Base-by-base conservation (phyloP, 2,113 vertebrate genomes). In the Plecotus auritus region DNA sequence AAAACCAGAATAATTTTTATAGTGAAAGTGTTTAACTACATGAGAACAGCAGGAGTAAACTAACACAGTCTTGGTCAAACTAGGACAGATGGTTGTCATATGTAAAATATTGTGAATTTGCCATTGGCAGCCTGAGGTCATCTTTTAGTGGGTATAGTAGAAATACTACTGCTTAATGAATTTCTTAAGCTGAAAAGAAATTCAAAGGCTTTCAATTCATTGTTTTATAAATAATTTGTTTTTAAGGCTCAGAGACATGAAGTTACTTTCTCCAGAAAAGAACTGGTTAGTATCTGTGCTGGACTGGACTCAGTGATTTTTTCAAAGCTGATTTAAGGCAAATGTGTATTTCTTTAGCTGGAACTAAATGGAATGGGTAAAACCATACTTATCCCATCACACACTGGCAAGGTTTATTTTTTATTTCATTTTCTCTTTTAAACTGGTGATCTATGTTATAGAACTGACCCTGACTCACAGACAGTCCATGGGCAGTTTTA, bases 151-250 rank as follows among this genome's bases (percentile, higher is more conserved):
- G 22, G 16, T 59, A 42, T 2, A 56, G n/a, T 12, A 83, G 18
- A 30, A 70, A 3, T 54, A 42, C 23, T 82, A 26, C 23, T 35
- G 1, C 3, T 81, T 85, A 42, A 37, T 83, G 16, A 66, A 61
- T 77, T 81, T 83, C 51, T 82, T 49, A 88, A 73, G 1, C 28
- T 45, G 7, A 26, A 66, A 70, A 30, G 4, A 9, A 85, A 54
- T 40, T 93, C 76, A 73, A 18, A 67, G 37, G 6, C 2, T 67
- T 77, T 5, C 45, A 72, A 81, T 45, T 37, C 77, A 9, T 86
- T 69, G 1, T 85, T 93, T 94, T 80, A 61, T 61, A 88, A 91
- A 85, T 84, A 80, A 73, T 92, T 59, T 77, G 51, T 35, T 88
- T 73, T 56, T 93, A 90, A 86, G n/a, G 5, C 28, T 20, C 8